These are phyloP conservation scores for Nasonia oneida DNA, from an alignment of 2,888 invertebrate species.

Conservation along the genomic window DNA sequence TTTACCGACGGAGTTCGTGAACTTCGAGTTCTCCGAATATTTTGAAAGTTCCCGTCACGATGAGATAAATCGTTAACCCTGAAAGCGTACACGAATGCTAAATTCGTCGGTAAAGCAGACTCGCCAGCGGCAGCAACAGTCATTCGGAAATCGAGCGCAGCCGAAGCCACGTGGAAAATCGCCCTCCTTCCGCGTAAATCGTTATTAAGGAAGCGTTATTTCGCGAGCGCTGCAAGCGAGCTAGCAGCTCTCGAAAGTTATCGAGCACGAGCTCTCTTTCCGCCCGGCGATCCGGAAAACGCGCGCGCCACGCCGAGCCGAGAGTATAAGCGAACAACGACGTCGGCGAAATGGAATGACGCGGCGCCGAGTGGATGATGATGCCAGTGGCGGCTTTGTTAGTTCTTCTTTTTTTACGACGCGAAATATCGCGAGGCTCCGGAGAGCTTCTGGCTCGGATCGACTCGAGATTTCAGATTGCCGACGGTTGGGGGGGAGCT, in stretches of 20 bases:
- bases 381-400: neutral
- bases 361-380: neutral
- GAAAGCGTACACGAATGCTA: too few species aligned
- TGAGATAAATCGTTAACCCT: too few species aligned
- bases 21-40: neutral
- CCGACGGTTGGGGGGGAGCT: neutral
- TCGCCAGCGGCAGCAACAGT: neutral
- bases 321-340: neutral
- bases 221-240: constrained; percentile 10
- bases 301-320: neutral
- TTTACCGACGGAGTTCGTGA: neutral
- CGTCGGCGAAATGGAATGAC: neutral
- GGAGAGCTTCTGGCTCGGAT: neutral
- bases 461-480: neutral
- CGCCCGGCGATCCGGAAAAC: constrained; percentile 12
- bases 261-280: constrained; percentile 24
- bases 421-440: neutral
- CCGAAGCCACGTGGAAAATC: neutral
- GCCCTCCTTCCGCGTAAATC: constrained; percentile 21
- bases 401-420: neutral
- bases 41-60: neutral
- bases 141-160: neutral
- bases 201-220: constrained; percentile 47
- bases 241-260: constrained; percentile 30
- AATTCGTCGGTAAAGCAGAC: neutral